phyloP scores from a whole-genome alignment of 1,140 invertebrate species.

The Drosophila serrata region DNA sequence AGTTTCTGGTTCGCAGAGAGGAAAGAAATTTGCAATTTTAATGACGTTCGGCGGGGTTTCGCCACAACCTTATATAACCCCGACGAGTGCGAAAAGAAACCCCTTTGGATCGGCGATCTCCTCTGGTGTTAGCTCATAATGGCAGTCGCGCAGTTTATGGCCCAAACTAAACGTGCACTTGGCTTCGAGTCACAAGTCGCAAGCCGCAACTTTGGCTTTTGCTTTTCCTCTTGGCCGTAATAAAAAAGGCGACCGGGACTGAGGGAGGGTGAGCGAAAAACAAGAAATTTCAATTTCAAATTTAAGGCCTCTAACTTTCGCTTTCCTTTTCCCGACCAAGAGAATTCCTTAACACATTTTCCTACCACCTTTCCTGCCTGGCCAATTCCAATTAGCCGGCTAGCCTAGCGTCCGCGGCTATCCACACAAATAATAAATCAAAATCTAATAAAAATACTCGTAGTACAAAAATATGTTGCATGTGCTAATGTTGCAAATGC shows the following conservation, averaged over 20 bases:
- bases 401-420: slow-evolving; percentile 24
- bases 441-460: slow-evolving; percentile 65
- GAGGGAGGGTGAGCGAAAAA: neutral
- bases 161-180: slow-evolving; percentile 60
- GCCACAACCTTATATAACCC: slow-evolving; percentile 63
- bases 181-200: slow-evolving; percentile 17
- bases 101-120: slow-evolving; percentile 21
- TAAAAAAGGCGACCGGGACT: slow-evolving; percentile 11
- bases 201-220: slow-evolving; percentile 29
- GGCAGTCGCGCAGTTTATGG: slow-evolving; percentile 59
- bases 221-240: slow-evolving; percentile 46
- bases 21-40: slow-evolving; percentile 64
- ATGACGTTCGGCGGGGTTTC: slow-evolving; percentile 44
- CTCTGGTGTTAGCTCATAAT: slow-evolving; percentile 51
- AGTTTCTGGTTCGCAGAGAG: slow-evolving; percentile 39
- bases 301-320: slow-evolving; percentile 64
- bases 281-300: slow-evolving; percentile 62
- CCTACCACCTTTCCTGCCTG: slow-evolving; percentile 24
- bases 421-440: slow-evolving; percentile 68
- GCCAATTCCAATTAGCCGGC: slow-evolving; percentile 61
- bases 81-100: slow-evolving; percentile 58
- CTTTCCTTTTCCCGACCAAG: slow-evolving; percentile 51
- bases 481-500: slow-evolving; percentile 55
- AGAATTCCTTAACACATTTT: slow-evolving; percentile 66
- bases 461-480: slow-evolving; percentile 53